These are phyloP conservation scores for Micropoecilia bifurca DNA, from an alignment of 2,797 vertebrate species.

Conservation along the genomic window DNA sequence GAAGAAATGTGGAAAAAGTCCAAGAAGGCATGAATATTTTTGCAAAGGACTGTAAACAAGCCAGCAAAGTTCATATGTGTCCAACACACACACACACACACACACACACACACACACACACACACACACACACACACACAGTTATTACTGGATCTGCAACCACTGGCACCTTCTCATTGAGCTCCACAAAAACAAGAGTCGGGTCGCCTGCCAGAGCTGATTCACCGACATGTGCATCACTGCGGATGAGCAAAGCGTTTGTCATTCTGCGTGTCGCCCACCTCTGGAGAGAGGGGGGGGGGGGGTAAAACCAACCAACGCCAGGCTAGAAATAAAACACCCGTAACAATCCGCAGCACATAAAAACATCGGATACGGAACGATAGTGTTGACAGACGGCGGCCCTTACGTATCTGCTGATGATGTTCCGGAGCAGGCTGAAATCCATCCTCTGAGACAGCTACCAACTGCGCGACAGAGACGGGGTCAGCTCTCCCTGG, in stretches of 20 bases:
- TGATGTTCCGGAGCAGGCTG: constrained; percentile 87
- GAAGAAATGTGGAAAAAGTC: background rate
- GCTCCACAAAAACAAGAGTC: constrained; percentile 48
- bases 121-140: constrained; percentile 51
- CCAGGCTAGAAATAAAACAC: background rate
- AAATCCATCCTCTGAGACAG: constrained; percentile 86
- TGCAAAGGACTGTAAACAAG: constrained; percentile 34
- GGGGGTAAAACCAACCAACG: background rate
- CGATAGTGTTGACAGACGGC: constrained; percentile 51
- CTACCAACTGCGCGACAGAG: constrained; percentile 40
- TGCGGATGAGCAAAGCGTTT: constrained; percentile 30
- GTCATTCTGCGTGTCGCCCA: constrained; percentile 14
- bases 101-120: constrained; percentile 25
- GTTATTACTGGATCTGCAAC: constrained; percentile 56
- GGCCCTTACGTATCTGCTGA: constrained; percentile 91
- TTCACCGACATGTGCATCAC: constrained; percentile 36
- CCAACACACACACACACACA: constrained; percentile 53
- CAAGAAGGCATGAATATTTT: background rate
- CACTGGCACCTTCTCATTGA: constrained; percentile 71
- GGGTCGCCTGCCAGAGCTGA: constrained; percentile 31
- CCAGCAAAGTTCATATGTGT: constrained; percentile 66
- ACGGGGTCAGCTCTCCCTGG: constrained; percentile 60
- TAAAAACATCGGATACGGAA: constrained; percentile 34
- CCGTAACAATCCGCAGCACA: background rate
- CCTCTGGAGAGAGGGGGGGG: background rate